Evolutionary conservation across 1,140 invertebrate species (phyloP), one percentile per base, ranked within the genome.

Genomic region (Procambarus clarkii): DNA sequence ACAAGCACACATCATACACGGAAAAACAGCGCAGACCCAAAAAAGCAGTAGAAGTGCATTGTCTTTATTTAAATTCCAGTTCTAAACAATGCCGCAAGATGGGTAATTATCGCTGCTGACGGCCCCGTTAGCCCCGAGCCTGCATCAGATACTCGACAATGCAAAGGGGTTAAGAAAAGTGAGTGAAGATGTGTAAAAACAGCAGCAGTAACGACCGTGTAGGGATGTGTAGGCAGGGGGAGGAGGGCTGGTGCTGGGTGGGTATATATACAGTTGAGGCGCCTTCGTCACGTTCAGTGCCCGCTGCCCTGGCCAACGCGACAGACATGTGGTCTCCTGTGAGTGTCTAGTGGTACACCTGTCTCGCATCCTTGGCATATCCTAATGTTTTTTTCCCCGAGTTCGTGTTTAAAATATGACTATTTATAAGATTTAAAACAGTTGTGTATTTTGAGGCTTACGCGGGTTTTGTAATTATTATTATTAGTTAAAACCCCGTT

Each of bases 271-370:
- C 69, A 21, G 69, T 74, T 21, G n/a, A 21, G 69, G 7, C 21
- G 69, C n/a, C 69, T 24, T 24, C n/a, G 34, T 74, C 69, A 74
- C 69, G n/a, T 74, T 74, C 69, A 74, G 69, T 74, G 69, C 69
- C 69, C 69, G 24, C 69, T 74, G 69, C 69, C 69, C 69, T 5
- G 69, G 18, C 69, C 13, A 21, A 24, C 13, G 34, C 21, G 69
- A 24, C 69, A 34, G 69, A 74, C 69, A 74, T 74, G 69, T 74
- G 69, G 69, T 24, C 69, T 74, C 69, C 69, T 34, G 69, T 74
- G 69, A 74, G 69, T 74, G 69, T 74, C 69, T 74, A 74, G 69
- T 74, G 69, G n/a, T 18, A 0, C 60, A 15, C 60, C 60, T 21
- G 11, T 64, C 60, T 64, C 60, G 3, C 15, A 15, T 64, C 18